Evolutionary conservation across 1,140 invertebrate species (phyloP).

Genomic region (Ruditapes philippinarum): DNA sequence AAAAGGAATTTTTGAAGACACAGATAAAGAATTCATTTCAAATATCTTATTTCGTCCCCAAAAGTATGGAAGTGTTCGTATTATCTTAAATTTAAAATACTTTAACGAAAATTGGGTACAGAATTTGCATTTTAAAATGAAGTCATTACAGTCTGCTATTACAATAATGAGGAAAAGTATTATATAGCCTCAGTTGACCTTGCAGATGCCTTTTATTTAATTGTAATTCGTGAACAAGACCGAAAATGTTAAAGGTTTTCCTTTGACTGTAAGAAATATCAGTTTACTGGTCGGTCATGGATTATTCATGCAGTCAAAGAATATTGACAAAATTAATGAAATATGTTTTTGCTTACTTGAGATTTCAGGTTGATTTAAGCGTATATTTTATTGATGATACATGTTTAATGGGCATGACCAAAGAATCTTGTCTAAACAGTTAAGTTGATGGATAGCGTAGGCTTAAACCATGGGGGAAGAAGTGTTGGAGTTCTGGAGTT

Average conservation of each 20-base stretch:
- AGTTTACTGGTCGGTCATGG: background rate
- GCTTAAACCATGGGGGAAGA: too few relatives aligned
- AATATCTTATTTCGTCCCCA: background rate
- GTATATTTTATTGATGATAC: background rate
- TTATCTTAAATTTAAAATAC: background rate
- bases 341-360: background rate
- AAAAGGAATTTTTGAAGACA: background rate
- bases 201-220: background rate
- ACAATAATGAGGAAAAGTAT: background rate
- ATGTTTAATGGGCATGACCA: background rate
- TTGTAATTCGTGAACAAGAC: background rate
- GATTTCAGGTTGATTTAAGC: background rate
- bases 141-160: background rate
- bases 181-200: background rate
- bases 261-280: background rate
- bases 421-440: constrained; percentile 1
- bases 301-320: background rate
- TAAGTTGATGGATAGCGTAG: background rate
- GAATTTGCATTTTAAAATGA: background rate
- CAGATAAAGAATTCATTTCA: background rate
- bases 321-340: background rate
- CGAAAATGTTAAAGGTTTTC: background rate
- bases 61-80: background rate
- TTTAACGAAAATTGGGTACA: background rate
- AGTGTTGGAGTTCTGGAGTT: too few relatives aligned